Base-by-base conservation (phyloP, 2,113 vertebrate genomes). In the Lasiurus borealis region DNA sequence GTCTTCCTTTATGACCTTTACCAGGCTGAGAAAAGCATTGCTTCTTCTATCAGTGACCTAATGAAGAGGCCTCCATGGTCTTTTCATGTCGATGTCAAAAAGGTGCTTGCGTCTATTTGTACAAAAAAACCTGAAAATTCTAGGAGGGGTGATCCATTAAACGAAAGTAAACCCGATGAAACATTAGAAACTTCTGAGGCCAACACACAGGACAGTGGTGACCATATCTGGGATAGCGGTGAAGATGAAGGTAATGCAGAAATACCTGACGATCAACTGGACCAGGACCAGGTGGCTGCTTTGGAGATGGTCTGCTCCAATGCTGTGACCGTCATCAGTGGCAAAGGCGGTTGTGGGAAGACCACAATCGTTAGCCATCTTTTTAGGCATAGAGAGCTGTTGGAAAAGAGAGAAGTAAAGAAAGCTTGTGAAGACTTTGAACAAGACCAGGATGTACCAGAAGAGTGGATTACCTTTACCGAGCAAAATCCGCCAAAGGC, bases 301-400 rank as follows among this genome's bases (percentile, higher is more conserved):
- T 23, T 98, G 69, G 44, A 98, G 91, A 98, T 98, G 98, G 98
- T 99, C 72, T 99, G 99, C 90, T 94, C 96, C 83, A 99, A 99
- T 88, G 97, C 99, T 11, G 98, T 99, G 86, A 99, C 99, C 0
- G 93, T 99, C 88, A 97, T 99, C 92, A 99, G 99, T 88, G 99
- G 99, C 44, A 99, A 99, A 95, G 99, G 99, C 8, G 99, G 99
- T 25, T 99, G 98, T 94, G 99, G 99, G 46, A 99, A 99, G 97
- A 99, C 99, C 84, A 99, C 99, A 1, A 96, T 99, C 62, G 98
- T 99, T 46, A 99, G 98, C 90, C 94, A 8, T 64, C 98, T 99
- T 76, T 98, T 99, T 77, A 97, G 96, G 31, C 96, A 98, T 34
- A 78, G 98, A 52, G 98, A 97, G 62, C 90, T 97, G 52, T 48